phyloP scores from a whole-genome alignment of 64 coral and sea anemone genomes.

The Montipora efflorescens region DNA sequence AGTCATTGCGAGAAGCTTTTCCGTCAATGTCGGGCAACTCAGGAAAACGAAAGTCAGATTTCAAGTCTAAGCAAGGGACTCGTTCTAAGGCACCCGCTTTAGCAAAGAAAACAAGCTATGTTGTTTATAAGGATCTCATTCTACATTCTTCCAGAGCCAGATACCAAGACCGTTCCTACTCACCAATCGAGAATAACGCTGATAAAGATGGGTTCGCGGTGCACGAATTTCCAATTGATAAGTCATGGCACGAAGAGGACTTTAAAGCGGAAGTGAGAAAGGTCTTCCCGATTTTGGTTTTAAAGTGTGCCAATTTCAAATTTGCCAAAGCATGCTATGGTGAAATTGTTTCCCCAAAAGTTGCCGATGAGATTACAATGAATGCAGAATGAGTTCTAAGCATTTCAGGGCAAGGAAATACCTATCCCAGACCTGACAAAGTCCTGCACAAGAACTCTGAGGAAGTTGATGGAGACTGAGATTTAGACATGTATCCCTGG shows the following conservation, averaged over 20 bases:
- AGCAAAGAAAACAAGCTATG: slow-evolving; percentile 34
- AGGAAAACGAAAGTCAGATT: slow-evolving; percentile 12
- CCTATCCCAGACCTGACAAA: slow-evolving; percentile 69
- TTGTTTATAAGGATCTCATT: slow-evolving; percentile 60
- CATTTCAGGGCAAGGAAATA: slow-evolving; percentile 21
- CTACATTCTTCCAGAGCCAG: slow-evolving; percentile 47
- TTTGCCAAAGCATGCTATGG: slow-evolving; percentile 60
- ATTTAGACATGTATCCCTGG: slow-evolving; percentile 43
- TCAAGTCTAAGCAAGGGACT: slow-evolving; percentile 26
- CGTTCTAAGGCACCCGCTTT: slow-evolving; percentile 20
- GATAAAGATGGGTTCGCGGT: slow-evolving; percentile 54
- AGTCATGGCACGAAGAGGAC: slow-evolving; percentile 35
- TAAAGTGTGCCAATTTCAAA: slow-evolving; percentile 47
- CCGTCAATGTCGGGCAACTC: slow-evolving; percentile 9
- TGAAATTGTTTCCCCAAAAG: slow-evolving; percentile 7
- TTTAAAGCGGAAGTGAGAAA: slow-evolving; percentile 63
- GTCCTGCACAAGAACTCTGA: slow-evolving; percentile 20
- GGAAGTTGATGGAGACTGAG: slow-evolving; percentile 31
- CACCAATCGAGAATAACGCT: slow-evolving; percentile 56
- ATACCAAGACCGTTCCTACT: slow-evolving; percentile 37
- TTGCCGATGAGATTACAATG: slow-evolving; percentile 10
- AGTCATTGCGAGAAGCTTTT: slow-evolving; percentile 29
- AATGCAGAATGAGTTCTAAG: slow-evolving; percentile 6
- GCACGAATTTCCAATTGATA: slow-evolving; percentile 72
- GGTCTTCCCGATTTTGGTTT: slow-evolving; percentile 51